These are phyloP conservation scores for Saturnia japonica DNA, from an alignment of 2,888 invertebrate genomes.

Conservation along the genomic window DNA sequence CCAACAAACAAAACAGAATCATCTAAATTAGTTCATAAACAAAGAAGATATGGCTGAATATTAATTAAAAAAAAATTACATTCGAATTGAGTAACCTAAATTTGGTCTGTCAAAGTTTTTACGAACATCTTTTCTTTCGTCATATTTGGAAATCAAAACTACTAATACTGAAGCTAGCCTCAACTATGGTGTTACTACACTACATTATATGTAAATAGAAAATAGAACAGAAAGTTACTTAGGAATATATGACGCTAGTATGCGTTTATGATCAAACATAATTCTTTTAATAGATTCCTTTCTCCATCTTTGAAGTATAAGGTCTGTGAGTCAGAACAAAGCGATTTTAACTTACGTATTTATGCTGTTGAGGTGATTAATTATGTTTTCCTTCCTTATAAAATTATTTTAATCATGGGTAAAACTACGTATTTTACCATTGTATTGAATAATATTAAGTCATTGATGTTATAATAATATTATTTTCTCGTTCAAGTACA, in stretches of 20 bases:
- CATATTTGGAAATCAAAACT: too few species aligned
- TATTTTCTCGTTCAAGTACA: not conserved
- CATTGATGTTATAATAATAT: not conserved
- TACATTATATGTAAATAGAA: too few species aligned
- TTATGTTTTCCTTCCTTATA: conserved; percentile 23
- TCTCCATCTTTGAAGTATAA: not conserved
- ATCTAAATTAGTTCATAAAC: too few species aligned
- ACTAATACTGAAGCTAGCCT: too few species aligned
- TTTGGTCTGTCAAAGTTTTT: too few species aligned
- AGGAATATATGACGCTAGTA: not conserved
- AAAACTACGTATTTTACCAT: conserved; percentile 18
- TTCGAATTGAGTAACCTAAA: too few species aligned
- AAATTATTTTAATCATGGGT: not conserved
- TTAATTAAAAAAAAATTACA: too few species aligned
- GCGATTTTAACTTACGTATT: not conserved
- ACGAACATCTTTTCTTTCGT: too few species aligned
- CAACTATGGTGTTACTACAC: too few species aligned
- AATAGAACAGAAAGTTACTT: too few species aligned
- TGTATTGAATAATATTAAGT: not conserved
- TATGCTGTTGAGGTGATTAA: not conserved
- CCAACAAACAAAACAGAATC: too few species aligned
- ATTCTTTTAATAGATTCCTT: not conserved
- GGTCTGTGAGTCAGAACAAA: not conserved
- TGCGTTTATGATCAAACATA: not conserved
- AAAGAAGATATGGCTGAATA: too few species aligned